Evolutionary conservation across 92 coral and sea anemone species (phyloP), one percentile per base, ranked within the genome.

Genomic region (Desmophyllum pertusum): DNA sequence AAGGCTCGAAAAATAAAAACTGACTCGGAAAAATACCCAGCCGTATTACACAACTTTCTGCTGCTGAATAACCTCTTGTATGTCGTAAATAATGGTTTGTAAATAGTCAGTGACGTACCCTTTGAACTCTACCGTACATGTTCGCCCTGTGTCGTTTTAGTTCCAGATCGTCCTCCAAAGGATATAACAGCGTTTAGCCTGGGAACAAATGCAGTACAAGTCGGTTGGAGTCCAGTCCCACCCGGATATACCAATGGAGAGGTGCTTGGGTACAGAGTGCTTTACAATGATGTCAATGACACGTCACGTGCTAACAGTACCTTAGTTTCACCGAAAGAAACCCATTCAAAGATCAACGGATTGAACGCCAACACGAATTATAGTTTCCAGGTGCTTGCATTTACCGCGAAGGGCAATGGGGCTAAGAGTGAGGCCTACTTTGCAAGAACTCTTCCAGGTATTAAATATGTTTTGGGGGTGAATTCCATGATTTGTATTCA

Each of bases 201-300:
- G 7, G 77, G 88, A 39, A 62, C 68, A 23, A 33, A 83, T 51
- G 80, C 78, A 3, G 69, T 83, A 11, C 83, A 85, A 13, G 74
- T 83, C 7, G 65, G 69, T 10, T 88, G 91, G 91, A 70, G 55
- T 10, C 91, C 80, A 77, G 91, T 88, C 18, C 75, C 84, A 11
- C 61, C 45, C 2, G 76, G 77, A 51, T 57, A 75, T 45, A 61
- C 91, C 35, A 83, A 88, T 43, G 91, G 91, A 3, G 70, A 75
- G 21, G 70, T 88, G 65, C 88, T 76, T 59, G 91, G 91, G 29
- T 88, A 83, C 70, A 83, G 77, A 53, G 88, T 83, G 17, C 70
- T 77, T 29, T 83, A 70, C 81, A 77, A 29, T 42, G 73, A 39
- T 25, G 67, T 62, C 13, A 27, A 79, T 33, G 66, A 50, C 13